phyloP scores from a whole-genome alignment of 2,888 invertebrate species.

The Deroplatys truncata region DNA sequence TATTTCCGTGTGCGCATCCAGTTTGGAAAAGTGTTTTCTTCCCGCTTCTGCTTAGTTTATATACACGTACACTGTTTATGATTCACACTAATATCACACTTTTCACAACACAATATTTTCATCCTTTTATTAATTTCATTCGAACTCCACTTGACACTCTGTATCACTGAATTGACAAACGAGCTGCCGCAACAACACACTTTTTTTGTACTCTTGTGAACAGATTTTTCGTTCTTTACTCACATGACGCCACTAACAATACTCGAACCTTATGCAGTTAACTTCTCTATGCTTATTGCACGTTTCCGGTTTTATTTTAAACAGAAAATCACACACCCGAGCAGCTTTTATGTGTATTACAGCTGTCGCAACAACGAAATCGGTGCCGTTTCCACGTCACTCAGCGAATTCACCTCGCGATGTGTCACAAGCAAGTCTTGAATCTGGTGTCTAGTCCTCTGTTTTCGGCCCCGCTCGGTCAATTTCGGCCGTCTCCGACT shows the following conservation, averaged over 20 bases:
- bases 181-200: not conserved
- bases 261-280: not conserved
- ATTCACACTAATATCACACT: not conserved
- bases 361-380: not conserved
- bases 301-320: not conserved
- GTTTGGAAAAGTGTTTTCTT: not conserved
- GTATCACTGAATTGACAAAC: not conserved
- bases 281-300: not conserved
- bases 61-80: not conserved
- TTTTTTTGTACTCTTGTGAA: not conserved
- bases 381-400: not conserved
- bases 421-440: not conserved
- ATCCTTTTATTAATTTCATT: not conserved
- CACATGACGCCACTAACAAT: not conserved
- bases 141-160: not conserved
- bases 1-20: conserved; percentile 7
- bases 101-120: not conserved
- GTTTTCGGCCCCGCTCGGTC: not conserved
- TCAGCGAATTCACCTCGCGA: not conserved
- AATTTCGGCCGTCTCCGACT: not conserved
- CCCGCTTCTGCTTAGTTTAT: not conserved
- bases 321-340: not conserved
- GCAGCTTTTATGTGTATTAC: not conserved
- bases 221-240: not conserved
- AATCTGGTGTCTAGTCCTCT: not conserved